A percentile compares a stretch with the other conserved stretches of the same genome.
Evolutionary conservation across 2,888 invertebrate genomes (phyloP).

Genomic region (Caenorhabditis panamensis): DNA sequence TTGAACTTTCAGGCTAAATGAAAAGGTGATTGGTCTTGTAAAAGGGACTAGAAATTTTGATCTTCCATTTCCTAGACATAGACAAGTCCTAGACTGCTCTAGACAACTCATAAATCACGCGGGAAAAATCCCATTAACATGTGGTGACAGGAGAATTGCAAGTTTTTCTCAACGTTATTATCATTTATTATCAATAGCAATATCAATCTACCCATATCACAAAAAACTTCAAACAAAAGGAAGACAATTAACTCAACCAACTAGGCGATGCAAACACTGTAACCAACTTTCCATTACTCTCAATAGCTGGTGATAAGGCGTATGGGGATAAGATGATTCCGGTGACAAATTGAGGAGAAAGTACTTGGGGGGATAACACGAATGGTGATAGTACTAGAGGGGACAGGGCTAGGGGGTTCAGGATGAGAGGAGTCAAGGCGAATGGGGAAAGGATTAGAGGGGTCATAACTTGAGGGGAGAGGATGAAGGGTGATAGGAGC

Average conservation of each 20-base stretch:
- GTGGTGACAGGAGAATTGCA: no score
- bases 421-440: constrained; percentile 58
- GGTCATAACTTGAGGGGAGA: constrained; percentile 71
- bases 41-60: no score
- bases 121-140: no score
- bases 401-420: constrained; percentile 60
- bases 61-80: no score
- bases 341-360: constrained; percentile 66
- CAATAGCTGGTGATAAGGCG: constrained; percentile 60
- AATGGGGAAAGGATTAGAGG: constrained; percentile 72
- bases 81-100: no score
- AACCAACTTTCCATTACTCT: constrained; percentile 50
- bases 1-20: no score
- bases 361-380: constrained; percentile 70
- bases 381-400: constrained; percentile 69
- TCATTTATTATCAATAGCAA: no score
- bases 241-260: constrained; percentile 60
- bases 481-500: constrained; percentile 68
- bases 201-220: no score
- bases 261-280: constrained; percentile 64
- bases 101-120: no score
- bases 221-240: no score
- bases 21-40: no score
- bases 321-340: constrained; percentile 64
- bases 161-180: no score